Evolutionary conservation across 2,888 invertebrate genomes (phyloP).

Genomic region (Notodonta dromedarius): DNA sequence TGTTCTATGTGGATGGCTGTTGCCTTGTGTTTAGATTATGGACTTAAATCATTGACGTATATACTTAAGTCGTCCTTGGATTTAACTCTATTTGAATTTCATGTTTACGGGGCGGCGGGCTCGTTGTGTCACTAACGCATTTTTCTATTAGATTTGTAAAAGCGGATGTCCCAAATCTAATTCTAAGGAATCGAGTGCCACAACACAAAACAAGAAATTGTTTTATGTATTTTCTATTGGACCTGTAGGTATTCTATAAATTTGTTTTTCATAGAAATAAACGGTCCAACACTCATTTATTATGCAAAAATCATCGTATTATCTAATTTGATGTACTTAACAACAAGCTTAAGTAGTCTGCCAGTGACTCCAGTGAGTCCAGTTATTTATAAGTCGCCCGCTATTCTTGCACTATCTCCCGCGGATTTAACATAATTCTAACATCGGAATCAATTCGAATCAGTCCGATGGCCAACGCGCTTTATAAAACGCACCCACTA

Average conservation of each 20-base stretch:
- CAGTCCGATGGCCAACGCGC: slow-evolving; percentile 66
- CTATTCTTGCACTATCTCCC: slow-evolving; percentile 31
- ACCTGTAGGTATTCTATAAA: slow-evolving; percentile 22
- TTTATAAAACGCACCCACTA: slow-evolving; percentile 68
- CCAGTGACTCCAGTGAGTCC: slow-evolving; percentile 7
- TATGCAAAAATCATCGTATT: slow-evolving; percentile 12
- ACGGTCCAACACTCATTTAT: slow-evolving; percentile 8
- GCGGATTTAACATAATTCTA: slow-evolving; percentile 50
- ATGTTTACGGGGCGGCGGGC: too few relatives aligned
- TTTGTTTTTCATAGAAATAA: slow-evolving; percentile 19
- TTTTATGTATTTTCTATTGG: too few relatives aligned
- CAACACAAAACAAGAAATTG: too few relatives aligned
- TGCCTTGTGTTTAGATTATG: not conserved
- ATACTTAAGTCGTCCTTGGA: not conserved
- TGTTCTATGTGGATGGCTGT: slow-evolving; percentile 1
- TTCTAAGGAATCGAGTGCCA: too few relatives aligned
- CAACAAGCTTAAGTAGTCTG: not conserved
- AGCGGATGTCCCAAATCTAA: too few relatives aligned
- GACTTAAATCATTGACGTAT: not conserved
- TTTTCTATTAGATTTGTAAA: too few relatives aligned
- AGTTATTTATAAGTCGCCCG: slow-evolving; percentile 29
- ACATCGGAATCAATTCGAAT: slow-evolving; percentile 69
- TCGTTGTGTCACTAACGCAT: too few relatives aligned
- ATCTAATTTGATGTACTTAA: slow-evolving; percentile 16
- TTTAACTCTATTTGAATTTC: too few relatives aligned